Conservation (phyloP, 2,113 vertebrate genomes). For the Leucopsar rothschildi region DNA sequence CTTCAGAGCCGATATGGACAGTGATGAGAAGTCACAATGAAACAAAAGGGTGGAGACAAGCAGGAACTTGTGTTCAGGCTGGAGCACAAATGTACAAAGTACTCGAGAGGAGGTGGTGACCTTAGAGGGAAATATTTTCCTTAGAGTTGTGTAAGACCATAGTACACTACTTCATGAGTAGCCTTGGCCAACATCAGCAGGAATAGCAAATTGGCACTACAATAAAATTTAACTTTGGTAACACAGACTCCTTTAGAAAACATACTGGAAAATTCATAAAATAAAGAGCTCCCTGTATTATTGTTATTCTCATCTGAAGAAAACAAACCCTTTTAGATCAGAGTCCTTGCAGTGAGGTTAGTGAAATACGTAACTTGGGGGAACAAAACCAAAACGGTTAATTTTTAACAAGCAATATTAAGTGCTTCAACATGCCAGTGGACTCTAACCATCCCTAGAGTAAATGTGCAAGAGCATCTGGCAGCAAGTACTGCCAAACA, state of each 20-base stretch:
- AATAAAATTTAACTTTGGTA: neutral
- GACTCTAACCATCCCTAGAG: neutral
- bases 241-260: neutral
- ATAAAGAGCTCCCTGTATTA: neutral
- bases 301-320: neutral
- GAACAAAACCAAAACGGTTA: neutral
- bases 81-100: neutral
- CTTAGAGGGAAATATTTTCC: neutral
- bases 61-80: neutral
- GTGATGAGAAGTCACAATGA: neutral
- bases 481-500: neutral
- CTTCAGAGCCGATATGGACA: neutral
- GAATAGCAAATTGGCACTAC: neutral
- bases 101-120: neutral
- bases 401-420: neutral
- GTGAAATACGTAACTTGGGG: fast-evolving
- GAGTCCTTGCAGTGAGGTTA: neutral
- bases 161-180: neutral
- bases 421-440: neutral
- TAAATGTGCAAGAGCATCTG: neutral
- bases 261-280: neutral
- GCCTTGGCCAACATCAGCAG: neutral
- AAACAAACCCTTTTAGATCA: neutral
- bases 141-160: neutral
- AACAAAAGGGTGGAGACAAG: neutral